phyloP scores from a whole-genome alignment of 37 sponge, comb jelly and placozoan genomes.

The Haliclona indistincta region DNA sequence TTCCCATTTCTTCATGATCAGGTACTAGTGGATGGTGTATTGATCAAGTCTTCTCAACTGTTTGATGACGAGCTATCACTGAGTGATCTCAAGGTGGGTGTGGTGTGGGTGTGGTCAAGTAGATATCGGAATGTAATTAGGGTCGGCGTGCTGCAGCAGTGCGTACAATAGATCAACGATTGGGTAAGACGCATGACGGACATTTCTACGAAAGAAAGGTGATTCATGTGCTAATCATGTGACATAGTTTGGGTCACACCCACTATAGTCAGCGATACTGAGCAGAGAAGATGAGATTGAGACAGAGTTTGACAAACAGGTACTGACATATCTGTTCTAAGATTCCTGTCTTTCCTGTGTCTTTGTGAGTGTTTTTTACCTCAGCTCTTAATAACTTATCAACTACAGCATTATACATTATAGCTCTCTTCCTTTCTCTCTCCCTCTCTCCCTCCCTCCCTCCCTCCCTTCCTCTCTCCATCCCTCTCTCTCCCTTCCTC shows the following conservation, averaged over 20 bases:
- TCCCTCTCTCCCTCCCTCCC: too few relatives aligned
- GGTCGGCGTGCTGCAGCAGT: slow-evolving; percentile 81
- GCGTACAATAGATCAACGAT: slow-evolving; percentile 59
- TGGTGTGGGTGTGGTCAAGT: too few relatives aligned
- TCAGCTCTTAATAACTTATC: background rate
- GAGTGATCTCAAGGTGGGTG: slow-evolving; percentile 75
- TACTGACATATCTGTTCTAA: background rate
- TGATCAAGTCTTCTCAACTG: slow-evolving; percentile 50
- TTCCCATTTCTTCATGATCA: too few relatives aligned
- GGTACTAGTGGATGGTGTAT: slow-evolving; percentile 76
- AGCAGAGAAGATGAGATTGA: slow-evolving; percentile 81
- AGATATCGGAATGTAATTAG: too few relatives aligned
- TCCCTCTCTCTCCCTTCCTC: too few relatives aligned
- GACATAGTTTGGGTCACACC: too few relatives aligned
- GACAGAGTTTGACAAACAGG: slow-evolving; percentile 71
- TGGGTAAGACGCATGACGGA: slow-evolving; percentile 52
- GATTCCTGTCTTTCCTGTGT: background rate
- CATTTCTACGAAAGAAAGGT: slow-evolving; percentile 70
- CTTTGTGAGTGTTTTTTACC: background rate
- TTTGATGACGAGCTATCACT: slow-evolving; percentile 73
- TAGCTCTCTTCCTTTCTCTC: too few relatives aligned
- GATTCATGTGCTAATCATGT: too few relatives aligned
- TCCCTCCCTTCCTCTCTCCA: too few relatives aligned
- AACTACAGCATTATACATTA: too few relatives aligned
- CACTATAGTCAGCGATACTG: slow-evolving; percentile 60